These are phyloP conservation scores for Dipus sagitta DNA, from an alignment of 2,797 vertebrate genomes.

Conservation along the genomic window DNA sequence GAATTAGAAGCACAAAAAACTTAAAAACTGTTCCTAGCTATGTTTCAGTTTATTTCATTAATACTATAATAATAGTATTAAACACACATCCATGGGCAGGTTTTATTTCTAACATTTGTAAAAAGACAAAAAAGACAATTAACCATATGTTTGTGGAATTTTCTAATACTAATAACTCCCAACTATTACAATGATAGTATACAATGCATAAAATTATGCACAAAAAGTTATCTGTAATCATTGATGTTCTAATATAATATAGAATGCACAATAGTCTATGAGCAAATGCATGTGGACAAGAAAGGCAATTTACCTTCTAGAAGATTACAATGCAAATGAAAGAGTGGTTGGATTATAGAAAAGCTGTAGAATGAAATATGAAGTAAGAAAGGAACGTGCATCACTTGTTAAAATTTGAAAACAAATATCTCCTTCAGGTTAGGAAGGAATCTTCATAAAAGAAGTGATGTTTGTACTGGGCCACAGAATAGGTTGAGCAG, in stretches of 20 bases:
- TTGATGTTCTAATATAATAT: too few species aligned
- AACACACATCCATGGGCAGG: background rate
- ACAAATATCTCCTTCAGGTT: constrained; percentile 9
- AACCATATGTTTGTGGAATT: background rate
- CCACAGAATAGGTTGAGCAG: background rate
- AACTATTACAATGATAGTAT: background rate
- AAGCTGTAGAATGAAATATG: background rate
- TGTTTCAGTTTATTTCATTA: background rate
- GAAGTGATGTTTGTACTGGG: background rate
- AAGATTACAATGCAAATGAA: background rate
- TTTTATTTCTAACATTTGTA: too few species aligned
- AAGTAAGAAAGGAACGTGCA: background rate
- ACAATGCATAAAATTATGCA: too few species aligned
- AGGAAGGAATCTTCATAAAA: background rate
- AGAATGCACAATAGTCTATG: background rate
- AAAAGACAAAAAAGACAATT: too few species aligned
- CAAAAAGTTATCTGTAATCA: too few species aligned
- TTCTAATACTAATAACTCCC: background rate
- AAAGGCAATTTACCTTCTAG: background rate
- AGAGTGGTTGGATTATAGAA: background rate
- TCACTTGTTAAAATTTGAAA: background rate
- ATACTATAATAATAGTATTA: background rate
- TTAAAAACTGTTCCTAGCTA: background rate
- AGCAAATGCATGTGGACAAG: background rate
- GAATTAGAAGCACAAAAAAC: background rate